These are phyloP conservation scores for crab-eating macaque (Macaca fascicularis) DNA, from an alignment of 2,113 vertebrate genomes.

Conservation along the genomic window T2T-MFA8v1.1 NC_088388.1:1758501-1759000, in stretches of 20 bases:
- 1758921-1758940: too few species aligned
- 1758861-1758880: not conserved
- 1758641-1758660: not conserved
- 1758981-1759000: too few species aligned
- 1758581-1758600: rapidly evolving
- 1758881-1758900: not conserved
- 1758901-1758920: not conserved
- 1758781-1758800: too few species aligned
- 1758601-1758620: not conserved
- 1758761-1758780: not conserved
- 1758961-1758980: too few species aligned
- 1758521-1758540: rapidly evolving
- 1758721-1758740: not conserved
- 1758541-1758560: rapidly evolving
- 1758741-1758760: not conserved
- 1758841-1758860: too few species aligned
- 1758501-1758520: rapidly evolving
- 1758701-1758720: not conserved
- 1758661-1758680: not conserved
- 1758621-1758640: rapidly evolving
- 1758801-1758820: rapidly evolving
- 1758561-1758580: rapidly evolving
- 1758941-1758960: too few species aligned
- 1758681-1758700: not conserved
- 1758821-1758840: not conserved